Conservation (phyloP, 2,113 vertebrate genomes). For the Lipophrys pholis region DNA sequence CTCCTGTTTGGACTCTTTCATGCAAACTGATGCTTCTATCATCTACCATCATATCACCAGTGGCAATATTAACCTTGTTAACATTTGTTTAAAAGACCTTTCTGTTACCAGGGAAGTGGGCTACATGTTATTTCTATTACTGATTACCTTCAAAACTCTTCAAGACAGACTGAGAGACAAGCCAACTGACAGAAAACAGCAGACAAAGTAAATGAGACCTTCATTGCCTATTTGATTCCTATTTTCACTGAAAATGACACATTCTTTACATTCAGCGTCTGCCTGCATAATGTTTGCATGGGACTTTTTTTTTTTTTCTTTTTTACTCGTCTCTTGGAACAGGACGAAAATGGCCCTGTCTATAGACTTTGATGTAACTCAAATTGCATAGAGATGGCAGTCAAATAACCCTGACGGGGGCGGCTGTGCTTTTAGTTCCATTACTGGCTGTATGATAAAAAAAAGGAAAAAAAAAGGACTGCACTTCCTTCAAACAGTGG, state of each 20-base stretch:
- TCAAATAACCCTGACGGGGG: slow-evolving; percentile 57
- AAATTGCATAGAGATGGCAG: slow-evolving; percentile 56
- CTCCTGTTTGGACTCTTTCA: too few relatives aligned
- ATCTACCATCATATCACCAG: too few relatives aligned
- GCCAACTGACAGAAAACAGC: not conserved
- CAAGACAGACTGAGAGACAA: not conserved
- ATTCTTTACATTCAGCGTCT: not conserved
- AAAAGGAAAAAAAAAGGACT: slow-evolving; percentile 21
- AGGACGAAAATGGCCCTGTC: slow-evolving; percentile 36
- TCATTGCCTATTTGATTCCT: slow-evolving; percentile 17
- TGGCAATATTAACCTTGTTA: too few relatives aligned
- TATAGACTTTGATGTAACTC: slow-evolving; percentile 50
- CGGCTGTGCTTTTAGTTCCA: slow-evolving; percentile 62
- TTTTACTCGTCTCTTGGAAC: not conserved
- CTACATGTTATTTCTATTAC: not conserved
- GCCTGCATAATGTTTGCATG: not conserved
- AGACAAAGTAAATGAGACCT: slow-evolving; percentile 20
- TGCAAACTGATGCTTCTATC: too few relatives aligned
- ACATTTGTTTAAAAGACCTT: too few relatives aligned
- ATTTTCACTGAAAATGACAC: not conserved
- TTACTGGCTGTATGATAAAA: slow-evolving; percentile 61
- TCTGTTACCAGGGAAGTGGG: too few relatives aligned
- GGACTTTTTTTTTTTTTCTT: not conserved
- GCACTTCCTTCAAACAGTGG: slow-evolving; percentile 31
- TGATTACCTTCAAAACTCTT: not conserved